Evolutionary conservation across 2,113 vertebrate genomes (phyloP), one percentile per base, ranked within the genome.

Genomic region (Amphilophus citrinellus): DNA sequence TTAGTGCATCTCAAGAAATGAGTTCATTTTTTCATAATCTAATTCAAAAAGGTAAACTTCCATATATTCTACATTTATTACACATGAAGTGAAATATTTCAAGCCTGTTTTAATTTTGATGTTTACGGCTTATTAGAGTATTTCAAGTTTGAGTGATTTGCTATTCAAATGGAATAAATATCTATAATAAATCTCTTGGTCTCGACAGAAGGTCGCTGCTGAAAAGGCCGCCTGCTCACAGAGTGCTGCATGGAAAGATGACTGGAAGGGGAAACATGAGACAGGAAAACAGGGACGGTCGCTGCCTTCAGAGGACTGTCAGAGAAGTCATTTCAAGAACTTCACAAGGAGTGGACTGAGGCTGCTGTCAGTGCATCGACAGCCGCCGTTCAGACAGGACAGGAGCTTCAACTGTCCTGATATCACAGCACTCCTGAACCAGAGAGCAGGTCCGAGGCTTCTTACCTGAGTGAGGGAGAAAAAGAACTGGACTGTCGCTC

Each of bases 71-170:
- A 18, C 6, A 18, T 47, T 68, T 47, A 68, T 47, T 18, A 47
- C 65, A 42, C 10, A 47, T 47, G 15, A 44, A 0, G 0, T 42
- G 37, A 66, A 47, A 47, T 7, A 6, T 53, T 18, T 53, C 6
- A 15, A 15, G 44, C 2, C 18, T 8, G 22, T 30, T 68, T 68
- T 47, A 68, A 0, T 47, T 68, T 68, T 44, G 42, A 44, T 14
- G 11, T 10, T 44, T 68, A 47, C 2, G 0, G 22, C 17, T 68
- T 17, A 10, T 27, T 47, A 27, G 22, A 27, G 24, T 47, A 18
- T 47, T 68, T 68, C 14, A 30, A 9, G 65, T 68, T 27, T 68
- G 42, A 30, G 5, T 10, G 7, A 9, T 17, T 30, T 24, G 0
- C n/a, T 4, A 9, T 66, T 68, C 0, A 5, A 47, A 30, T 14